Conservation (phyloP, 2,113 vertebrate genomes). For the Uropsilus gracilis region DNA sequence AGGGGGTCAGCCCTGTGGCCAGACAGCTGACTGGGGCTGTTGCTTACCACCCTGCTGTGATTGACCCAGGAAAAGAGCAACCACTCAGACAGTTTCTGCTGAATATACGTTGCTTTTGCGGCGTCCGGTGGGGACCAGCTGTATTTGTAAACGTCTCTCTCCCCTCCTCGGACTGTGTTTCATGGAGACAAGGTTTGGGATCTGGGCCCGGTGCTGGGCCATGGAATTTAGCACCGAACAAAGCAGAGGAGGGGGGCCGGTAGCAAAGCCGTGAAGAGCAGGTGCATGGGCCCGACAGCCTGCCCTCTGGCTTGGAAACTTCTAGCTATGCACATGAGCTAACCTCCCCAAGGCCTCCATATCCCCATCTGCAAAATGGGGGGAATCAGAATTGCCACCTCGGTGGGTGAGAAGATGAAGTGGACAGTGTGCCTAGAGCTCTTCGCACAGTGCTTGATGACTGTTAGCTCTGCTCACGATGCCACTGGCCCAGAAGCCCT, state of each 20-base stretch:
- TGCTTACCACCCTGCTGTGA: background rate
- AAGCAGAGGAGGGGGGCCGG: background rate
- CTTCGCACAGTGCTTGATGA: background rate
- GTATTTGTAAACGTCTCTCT: background rate
- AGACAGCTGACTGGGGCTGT: background rate
- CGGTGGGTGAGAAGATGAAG: background rate
- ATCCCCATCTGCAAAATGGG: background rate
- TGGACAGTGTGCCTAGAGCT: background rate
- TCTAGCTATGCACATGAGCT: background rate
- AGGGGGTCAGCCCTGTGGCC: background rate
- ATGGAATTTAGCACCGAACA: background rate
- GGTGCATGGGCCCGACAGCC: background rate
- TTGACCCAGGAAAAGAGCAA: background rate
- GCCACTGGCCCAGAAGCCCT: background rate
- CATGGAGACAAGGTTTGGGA: background rate
- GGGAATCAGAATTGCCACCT: background rate
- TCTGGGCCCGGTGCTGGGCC: background rate
- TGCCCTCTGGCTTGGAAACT: background rate
- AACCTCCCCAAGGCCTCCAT: background rate
- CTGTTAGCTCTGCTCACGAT: rapidly evolving
- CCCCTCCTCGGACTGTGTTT: background rate
- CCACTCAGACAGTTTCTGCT: background rate
- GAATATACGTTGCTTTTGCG: no score
- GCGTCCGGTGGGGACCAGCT: background rate
- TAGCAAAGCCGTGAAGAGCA: background rate